Percentiles rank a stretch among this genome's conserved stretches.
Evolutionary conservation across 2,888 invertebrate species (phyloP).

Genomic region (Thyatira batis): DNA sequence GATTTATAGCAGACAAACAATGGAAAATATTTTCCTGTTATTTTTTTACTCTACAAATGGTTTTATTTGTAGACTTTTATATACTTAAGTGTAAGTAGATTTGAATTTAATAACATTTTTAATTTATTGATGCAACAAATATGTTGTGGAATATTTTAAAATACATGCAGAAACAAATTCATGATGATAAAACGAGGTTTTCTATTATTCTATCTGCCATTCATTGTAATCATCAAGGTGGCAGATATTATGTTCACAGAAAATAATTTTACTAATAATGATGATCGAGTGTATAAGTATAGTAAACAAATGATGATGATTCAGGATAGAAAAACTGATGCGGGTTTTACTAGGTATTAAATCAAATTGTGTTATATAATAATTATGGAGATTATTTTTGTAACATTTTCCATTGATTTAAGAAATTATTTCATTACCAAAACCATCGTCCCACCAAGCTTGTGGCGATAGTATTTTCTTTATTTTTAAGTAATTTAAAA

Average conservation of each 20-base stretch:
- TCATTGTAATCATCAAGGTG: background rate
- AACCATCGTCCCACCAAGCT: background rate
- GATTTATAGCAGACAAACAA: slow-evolving; percentile 32
- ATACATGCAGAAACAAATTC: slow-evolving; percentile 29
- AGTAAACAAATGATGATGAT: slow-evolving; percentile 6
- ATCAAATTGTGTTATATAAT: slow-evolving; percentile 15
- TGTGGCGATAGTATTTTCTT: background rate
- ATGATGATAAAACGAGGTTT: slow-evolving; percentile 6
- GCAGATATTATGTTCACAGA: background rate
- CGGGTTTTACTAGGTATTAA: slow-evolving; percentile 44
- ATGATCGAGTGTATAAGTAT: background rate
- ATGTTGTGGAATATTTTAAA: slow-evolving; percentile 36
- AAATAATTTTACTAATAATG: background rate
- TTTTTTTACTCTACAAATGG: slow-evolving; percentile 81
- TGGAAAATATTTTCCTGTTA: slow-evolving; percentile 69
- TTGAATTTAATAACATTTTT: slow-evolving; percentile 60
- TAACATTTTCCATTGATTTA: slow-evolving; percentile 21
- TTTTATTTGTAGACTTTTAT: slow-evolving; percentile 77
- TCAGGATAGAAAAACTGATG: slow-evolving; percentile 27
- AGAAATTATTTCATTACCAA: background rate
- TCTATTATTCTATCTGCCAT: background rate
- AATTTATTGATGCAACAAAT: slow-evolving; percentile 40
- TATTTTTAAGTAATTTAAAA: background rate
- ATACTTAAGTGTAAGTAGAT: slow-evolving; percentile 69
- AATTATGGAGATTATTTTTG: slow-evolving; percentile 40